phyloP scores from a whole-genome alignment of 53 echinoderm and acorn worm genomes.

The Mesocentrotus franciscanus region DNA sequence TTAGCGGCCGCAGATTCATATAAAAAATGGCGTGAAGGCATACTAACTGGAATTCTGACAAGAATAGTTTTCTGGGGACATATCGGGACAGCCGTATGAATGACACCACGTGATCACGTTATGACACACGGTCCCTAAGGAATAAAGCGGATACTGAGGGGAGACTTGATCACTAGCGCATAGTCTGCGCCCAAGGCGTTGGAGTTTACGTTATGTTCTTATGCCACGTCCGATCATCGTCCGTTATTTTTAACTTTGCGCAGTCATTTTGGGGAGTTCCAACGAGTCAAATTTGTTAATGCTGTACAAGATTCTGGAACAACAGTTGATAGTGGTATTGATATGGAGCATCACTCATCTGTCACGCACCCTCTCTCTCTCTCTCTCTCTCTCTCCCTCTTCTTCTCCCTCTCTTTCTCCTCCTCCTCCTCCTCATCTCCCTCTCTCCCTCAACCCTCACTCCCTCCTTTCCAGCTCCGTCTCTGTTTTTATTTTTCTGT shows the following conservation, averaged over 20 bases:
- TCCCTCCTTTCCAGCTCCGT: background rate
- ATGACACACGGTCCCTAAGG: constrained; percentile 5
- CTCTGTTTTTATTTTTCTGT: background rate
- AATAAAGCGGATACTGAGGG: constrained; percentile 14
- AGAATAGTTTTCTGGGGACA: constrained; percentile 13
- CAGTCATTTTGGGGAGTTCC: constrained; percentile 4
- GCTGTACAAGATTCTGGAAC: background rate
- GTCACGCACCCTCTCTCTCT: background rate
- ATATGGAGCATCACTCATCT: background rate
- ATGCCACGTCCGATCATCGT: background rate
- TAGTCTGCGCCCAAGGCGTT: constrained; percentile 42
- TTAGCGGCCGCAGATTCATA: background rate
- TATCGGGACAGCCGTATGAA: constrained; percentile 15
- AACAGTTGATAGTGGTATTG: background rate
- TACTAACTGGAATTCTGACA: background rate
- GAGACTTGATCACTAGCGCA: background rate
- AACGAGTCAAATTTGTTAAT: background rate
- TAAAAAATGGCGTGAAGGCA: background rate
- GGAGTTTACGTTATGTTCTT: background rate
- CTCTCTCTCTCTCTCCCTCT: background rate
- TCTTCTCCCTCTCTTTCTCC: background rate
- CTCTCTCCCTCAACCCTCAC: background rate
- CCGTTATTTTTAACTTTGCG: constrained; percentile 29
- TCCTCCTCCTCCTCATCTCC: background rate
- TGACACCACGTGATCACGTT: constrained; percentile 8